A percentile compares a stretch with the other conserved stretches of the same genome.
phyloP scores from a whole-genome alignment of 1,140 invertebrate species.

The Paramacrobiotus metropolitanus region DNA sequence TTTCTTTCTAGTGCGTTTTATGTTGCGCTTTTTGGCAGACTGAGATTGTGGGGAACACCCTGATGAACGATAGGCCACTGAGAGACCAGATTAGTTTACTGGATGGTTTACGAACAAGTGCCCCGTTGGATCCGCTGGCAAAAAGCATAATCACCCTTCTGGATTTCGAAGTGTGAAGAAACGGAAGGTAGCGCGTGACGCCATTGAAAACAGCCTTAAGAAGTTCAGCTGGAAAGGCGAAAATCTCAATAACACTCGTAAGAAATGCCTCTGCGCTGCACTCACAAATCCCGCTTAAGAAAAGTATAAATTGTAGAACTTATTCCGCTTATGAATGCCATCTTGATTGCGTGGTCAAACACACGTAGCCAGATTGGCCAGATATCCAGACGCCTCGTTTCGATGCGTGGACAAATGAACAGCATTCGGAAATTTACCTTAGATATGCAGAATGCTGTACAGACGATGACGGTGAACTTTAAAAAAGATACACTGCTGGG shows the following conservation, averaged over 20 bases:
- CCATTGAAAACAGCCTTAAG: neutral
- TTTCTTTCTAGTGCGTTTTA: too few species aligned
- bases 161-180: neutral
- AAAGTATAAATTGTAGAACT: too few species aligned
- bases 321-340: neutral
- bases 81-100: neutral
- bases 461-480: neutral
- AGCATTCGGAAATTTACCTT: neutral
- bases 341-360: neutral
- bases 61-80: neutral
- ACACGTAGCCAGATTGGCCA: neutral
- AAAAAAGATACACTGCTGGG: neutral
- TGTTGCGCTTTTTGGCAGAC: neutral
- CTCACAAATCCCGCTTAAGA: too few species aligned
- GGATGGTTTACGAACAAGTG: neutral
- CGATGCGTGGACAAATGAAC: neutral
- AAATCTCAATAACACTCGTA: neutral
- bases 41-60: neutral
- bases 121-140: neutral
- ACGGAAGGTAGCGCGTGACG: neutral
- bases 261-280: neutral
- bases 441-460: neutral
- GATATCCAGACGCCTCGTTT: neutral
- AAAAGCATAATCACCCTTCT: neutral
- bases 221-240: neutral